phyloP scores from a whole-genome alignment of 2,797 vertebrate species.

The Brachyrhaphis roseni region DNA sequence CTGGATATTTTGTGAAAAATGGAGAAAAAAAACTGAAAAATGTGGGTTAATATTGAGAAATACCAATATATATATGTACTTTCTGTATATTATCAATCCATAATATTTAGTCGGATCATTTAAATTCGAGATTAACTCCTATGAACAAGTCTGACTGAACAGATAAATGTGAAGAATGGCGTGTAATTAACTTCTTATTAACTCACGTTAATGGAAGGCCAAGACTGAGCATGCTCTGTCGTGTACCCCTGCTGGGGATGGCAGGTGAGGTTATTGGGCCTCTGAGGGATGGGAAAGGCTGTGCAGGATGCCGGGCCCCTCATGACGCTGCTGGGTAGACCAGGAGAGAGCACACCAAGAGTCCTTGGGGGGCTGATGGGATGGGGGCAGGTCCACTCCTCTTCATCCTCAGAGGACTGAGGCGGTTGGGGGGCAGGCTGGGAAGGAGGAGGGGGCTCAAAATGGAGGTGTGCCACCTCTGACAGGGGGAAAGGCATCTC shows the following conservation, averaged over 20 bases:
- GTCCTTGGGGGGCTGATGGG: conserved; percentile 86
- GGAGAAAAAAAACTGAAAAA: too few relatives aligned
- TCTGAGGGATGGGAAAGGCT: conserved; percentile 88
- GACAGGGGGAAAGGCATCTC: conserved; percentile 84
- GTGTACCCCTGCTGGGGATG: conserved; percentile 86
- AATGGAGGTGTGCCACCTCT: conserved; percentile 89
- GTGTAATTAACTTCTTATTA: not conserved
- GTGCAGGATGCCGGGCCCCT: conserved; percentile 94
- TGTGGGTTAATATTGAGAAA: too few relatives aligned
- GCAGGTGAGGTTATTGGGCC: conserved; percentile 82
- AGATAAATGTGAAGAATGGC: not conserved
- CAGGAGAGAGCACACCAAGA: conserved; percentile 75
- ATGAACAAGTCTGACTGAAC: not conserved
- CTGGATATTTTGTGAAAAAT: too few relatives aligned
- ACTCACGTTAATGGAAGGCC: conserved; percentile 98
- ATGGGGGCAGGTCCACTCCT: conserved; percentile 92
- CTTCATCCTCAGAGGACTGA: conserved; percentile 93
- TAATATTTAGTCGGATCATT: too few relatives aligned
- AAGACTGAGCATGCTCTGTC: conserved; percentile 96
- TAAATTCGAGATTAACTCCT: too few relatives aligned
- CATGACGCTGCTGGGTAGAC: conserved; percentile 80
- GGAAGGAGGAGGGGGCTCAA: conserved; percentile 85
- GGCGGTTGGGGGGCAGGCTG: conserved; percentile 76
- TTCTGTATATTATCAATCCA: too few relatives aligned
- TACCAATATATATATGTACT: too few relatives aligned